A percentile compares a stretch with the other conserved stretches of the same genome.
phyloP scores from a whole-genome alignment of 2,888 invertebrate species.

The Cryptosula pallasiana region DNA sequence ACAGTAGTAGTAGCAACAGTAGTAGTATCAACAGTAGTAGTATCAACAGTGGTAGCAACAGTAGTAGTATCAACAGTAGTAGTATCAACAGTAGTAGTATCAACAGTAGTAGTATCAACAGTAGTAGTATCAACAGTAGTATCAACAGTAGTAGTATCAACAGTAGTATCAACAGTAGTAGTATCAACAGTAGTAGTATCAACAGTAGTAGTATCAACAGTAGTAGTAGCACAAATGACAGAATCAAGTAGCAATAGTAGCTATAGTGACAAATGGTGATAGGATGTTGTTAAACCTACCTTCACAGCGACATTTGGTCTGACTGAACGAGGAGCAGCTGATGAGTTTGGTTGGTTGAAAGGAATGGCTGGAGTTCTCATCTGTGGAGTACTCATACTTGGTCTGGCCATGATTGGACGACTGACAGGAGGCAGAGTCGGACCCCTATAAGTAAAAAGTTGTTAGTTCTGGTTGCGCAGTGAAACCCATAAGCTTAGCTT shows the following conservation, averaged over 20 bases:
- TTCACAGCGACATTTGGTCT: conserved; percentile 4
- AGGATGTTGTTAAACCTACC: background rate
- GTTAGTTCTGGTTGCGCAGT: background rate
- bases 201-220: no score
- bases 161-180: no score
- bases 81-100: background rate
- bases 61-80: background rate
- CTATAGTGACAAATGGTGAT: background rate
- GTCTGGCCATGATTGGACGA: background rate
- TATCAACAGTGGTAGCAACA: no score
- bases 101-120: no score
- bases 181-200: no score
- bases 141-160: no score
- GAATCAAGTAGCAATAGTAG: no score
- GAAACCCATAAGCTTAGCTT: background rate
- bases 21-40: background rate
- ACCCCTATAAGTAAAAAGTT: background rate
- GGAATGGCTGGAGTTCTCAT: background rate
- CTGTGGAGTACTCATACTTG: background rate
- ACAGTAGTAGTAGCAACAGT: background rate
- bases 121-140: no score
- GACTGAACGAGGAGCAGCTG: background rate
- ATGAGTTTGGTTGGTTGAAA: background rate
- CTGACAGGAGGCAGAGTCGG: background rate
- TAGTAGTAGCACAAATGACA: no score